These are phyloP conservation scores for Coleophora flavipennella DNA, from an alignment of 2,888 invertebrate genomes.

Conservation along the genomic window DNA sequence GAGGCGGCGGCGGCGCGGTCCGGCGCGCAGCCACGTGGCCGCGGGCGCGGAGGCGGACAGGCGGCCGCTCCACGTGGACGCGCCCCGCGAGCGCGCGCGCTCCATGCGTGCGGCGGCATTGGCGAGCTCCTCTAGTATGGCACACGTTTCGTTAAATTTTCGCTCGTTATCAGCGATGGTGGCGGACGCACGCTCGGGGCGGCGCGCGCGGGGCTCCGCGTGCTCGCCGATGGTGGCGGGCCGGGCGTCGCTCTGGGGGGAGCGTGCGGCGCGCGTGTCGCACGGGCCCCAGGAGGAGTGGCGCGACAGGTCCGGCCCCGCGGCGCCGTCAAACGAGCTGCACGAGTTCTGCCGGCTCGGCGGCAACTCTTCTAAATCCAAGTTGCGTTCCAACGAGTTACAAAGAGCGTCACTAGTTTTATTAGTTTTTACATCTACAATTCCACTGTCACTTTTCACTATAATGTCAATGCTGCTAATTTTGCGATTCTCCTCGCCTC, in stretches of 20 bases:
- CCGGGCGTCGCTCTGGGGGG: conserved; percentile 32
- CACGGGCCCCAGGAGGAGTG: conserved; percentile 90
- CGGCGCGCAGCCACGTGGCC: conserved; percentile 63
- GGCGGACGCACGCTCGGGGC: conserved; percentile 16
- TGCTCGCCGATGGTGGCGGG: conserved; percentile 54
- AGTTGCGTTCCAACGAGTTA: conserved; percentile 78
- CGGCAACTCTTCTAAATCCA: conserved; percentile 66
- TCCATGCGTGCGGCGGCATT: conserved; percentile 52
- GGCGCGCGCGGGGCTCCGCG: conserved; percentile 26
- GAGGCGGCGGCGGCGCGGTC: conserved; percentile 51
- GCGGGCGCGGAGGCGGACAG: conserved; percentile 77
- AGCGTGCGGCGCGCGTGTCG: conserved; percentile 68
- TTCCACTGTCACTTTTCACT: conserved; percentile 68
- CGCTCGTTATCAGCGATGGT: conserved; percentile 51
- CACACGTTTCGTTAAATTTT: conserved; percentile 70
- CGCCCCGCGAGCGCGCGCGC: conserved; percentile 45
- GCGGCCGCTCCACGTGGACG: conserved; percentile 58
- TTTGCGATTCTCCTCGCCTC: conserved; percentile 36
- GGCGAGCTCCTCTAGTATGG: conserved; percentile 73
- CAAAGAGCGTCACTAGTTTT: conserved; percentile 78
- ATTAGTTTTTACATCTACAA: conserved; percentile 48
- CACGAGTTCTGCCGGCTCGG: conserved; percentile 80
- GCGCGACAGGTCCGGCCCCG: conserved; percentile 80
- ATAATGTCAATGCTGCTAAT: conserved; percentile 51
- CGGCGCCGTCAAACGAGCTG: conserved; percentile 85